phyloP scores from a whole-genome alignment of 2,797 vertebrate species.

The Myiotriccus ornatus region DNA sequence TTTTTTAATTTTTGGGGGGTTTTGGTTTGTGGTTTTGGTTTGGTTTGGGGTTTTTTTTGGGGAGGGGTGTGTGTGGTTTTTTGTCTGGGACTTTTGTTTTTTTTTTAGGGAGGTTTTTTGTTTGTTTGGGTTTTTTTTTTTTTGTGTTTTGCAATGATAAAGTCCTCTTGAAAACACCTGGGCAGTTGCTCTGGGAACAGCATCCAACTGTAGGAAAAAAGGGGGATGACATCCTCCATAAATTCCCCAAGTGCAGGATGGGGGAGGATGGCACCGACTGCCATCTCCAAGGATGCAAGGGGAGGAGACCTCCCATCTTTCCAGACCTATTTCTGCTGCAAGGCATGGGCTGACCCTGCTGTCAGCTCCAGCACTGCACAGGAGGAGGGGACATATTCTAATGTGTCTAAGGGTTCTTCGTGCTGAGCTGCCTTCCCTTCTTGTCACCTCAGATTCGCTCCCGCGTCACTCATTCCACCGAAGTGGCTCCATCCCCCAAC shows the following conservation, averaged over 20 bases:
- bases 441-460: neutral
- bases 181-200: neutral
- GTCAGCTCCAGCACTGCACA: neutral
- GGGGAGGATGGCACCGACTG: neutral
- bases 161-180: neutral
- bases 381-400: neutral
- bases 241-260: neutral
- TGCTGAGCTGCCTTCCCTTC: neutral
- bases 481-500: neutral
- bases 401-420: neutral
- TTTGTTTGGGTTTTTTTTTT: neutral
- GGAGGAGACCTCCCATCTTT: neutral
- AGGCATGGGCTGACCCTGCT: neutral
- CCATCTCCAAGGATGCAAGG: neutral
- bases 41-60: no score
- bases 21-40: no score
- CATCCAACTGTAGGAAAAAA: neutral
- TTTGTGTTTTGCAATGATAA: neutral
- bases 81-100: neutral
- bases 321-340: neutral
- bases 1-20: no score
- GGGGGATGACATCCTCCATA: neutral
- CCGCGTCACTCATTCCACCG: neutral
- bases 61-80: no score
- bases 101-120: no score